phyloP scores from a whole-genome alignment of 2,797 vertebrate genomes.

The Rhinatrema bivittatum region DNA sequence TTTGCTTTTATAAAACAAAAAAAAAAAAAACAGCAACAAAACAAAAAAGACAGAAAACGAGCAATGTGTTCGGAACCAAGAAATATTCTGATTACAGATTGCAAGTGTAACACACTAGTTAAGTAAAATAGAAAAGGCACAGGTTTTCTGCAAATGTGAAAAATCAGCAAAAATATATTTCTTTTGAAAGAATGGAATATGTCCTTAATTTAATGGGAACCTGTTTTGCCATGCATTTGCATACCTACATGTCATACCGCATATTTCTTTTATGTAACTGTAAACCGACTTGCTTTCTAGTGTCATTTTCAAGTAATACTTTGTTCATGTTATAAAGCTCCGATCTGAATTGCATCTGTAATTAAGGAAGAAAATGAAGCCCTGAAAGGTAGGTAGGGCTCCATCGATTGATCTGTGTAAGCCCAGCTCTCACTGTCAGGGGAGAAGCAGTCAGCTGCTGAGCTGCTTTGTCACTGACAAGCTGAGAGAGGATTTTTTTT shows the following conservation, averaged over 20 bases:
- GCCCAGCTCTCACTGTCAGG: conserved; percentile 65
- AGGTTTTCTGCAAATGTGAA: no score
- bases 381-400: conserved; percentile 56
- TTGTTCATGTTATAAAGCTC: conserved; percentile 10
- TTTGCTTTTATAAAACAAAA: neutral
- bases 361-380: conserved; percentile 64
- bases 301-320: conserved; percentile 6
- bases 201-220: no score
- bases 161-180: no score
- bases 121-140: no score
- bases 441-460: conserved; percentile 62
- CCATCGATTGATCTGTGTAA: conserved; percentile 73
- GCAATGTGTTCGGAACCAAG: no score
- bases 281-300: neutral
- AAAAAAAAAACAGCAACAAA: no score
- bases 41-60: no score
- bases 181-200: no score
- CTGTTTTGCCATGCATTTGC: neutral
- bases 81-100: no score
- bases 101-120: no score
- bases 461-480: conserved; percentile 68
- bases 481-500: conserved; percentile 49
- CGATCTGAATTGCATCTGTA: conserved; percentile 47
- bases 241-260: neutral
- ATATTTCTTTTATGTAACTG: conserved; percentile 29